Evolutionary conservation across 1,140 invertebrate genomes (phyloP), one percentile per base, ranked within the genome.

Genomic region (Dinothrombium tinctorium): DNA sequence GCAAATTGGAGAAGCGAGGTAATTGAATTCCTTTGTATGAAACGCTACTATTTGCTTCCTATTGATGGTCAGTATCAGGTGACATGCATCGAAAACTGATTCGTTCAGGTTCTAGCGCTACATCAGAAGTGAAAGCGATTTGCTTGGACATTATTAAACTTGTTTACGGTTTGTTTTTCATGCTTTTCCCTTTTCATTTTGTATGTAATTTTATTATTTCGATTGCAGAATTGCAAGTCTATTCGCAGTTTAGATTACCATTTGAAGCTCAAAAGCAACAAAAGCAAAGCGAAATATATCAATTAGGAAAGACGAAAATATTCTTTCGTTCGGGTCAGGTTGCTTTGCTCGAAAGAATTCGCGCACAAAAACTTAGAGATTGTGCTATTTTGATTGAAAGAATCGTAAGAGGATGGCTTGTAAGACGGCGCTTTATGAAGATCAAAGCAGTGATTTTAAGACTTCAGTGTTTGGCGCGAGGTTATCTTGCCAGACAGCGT

Each of bases 251-350:
- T 32, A 31, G 19, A 31, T 12, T 40, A 6, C 12, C 24, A 20
- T 12, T 22, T 35, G 37, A 46, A 35, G 32, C 26, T 5, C 9
- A 28, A 12, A 33, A 42, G 14, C 6, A 11, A 8, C n/a, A 20
- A n/a, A 28, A 33, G 14, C 5, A 40, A 19, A 42, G 12, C n/a
- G 33, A 45, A 25, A 6, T 47, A 12, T 48, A 46, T 57, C 80
- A 90, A 49, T 92, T 96, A 57, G 92, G 92, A 14, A 84, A 84
- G 52, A 86, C 81, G 0, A 96, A 98, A 58, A 90, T 98, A 41
- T 92, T 98, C 53, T 96, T 99, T 59, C 69, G 90, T 8, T 87
- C 90, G 28, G 92, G 90, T 2, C 90, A 98, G 64, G 87, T 98
- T n/a, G 89, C 90, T 0, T 90, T 83, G 54, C 57, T 99, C 41